These are phyloP conservation scores for Fukomys damarensis DNA, from an alignment of 2,113 vertebrate species.

Conservation along the genomic window DNA sequence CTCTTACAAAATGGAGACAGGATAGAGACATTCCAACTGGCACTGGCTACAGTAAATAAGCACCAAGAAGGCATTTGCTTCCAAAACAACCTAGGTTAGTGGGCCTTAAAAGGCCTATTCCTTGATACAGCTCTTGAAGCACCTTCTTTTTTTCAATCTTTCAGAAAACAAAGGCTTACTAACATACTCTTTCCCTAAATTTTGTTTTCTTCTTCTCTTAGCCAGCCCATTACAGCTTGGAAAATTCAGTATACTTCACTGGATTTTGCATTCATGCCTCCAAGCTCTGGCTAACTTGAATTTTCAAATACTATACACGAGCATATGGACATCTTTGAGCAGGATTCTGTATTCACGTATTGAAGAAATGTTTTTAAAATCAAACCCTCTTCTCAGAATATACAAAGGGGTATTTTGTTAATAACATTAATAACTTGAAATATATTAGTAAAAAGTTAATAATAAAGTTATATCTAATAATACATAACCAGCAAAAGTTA, in stretches of 20 bases:
- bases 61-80: not conserved
- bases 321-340: not conserved
- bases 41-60: not conserved
- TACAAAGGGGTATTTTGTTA: not conserved
- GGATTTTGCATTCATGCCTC: not conserved
- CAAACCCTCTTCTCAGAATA: conserved; percentile 41
- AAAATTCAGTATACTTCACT: not conserved
- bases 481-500: conserved; percentile 2
- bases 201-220: not conserved
- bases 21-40: not conserved
- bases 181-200: not conserved
- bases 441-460: conserved; percentile 2
- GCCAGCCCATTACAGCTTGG: not conserved
- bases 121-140: not conserved
- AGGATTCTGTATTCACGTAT: not conserved
- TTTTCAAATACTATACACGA: conserved; percentile 35
- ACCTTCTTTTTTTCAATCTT: not conserved
- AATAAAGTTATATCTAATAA: not conserved
- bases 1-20: not conserved
- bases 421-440: not conserved
- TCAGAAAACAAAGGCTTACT: not conserved
- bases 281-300: not conserved
- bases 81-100: not conserved
- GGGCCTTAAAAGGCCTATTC: not conserved
- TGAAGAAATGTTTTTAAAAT: conserved; percentile 45